phyloP scores from a whole-genome alignment of 2,888 invertebrate species.

The Phrixothrix hirtus region DNA sequence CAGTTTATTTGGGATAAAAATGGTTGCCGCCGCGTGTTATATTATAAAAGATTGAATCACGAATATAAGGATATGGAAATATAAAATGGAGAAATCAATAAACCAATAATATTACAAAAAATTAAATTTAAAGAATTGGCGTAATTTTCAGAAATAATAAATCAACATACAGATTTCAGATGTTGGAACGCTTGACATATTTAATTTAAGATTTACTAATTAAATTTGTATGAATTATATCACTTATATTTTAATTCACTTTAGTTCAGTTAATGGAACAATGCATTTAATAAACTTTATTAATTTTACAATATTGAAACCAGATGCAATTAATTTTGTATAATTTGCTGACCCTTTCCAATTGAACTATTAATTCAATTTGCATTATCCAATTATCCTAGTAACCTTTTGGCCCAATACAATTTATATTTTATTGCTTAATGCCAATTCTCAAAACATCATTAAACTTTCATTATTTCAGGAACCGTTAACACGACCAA shows the following conservation, averaged over 20 bases:
- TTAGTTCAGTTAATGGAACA: conserved; percentile 4
- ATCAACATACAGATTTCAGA: no score
- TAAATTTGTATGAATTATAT: no score
- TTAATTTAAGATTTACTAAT: no score
- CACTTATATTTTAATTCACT: no score
- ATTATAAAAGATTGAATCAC: no score
- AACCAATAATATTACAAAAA: no score
- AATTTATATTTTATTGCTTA: conserved; percentile 1
- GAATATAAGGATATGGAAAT: no score
- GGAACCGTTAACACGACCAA: conserved; percentile 1
- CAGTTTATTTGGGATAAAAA: no score
- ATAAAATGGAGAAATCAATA: no score
- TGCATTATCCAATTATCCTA: conserved; percentile 10
- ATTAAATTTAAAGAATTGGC: no score
- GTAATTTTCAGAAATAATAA: not conserved
- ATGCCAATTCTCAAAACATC: conserved; percentile 2
- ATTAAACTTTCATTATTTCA: conserved; percentile 3
- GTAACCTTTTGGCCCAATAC: not conserved
- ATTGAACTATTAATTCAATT: conserved; percentile 7
- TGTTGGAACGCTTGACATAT: no score
- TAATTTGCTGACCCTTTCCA: conserved; percentile 10
- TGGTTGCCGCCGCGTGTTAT: no score
- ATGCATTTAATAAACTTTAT: conserved; percentile 1
- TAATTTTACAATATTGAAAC: conserved; percentile 4
- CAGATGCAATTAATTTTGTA: conserved; percentile 7